A percentile compares a stretch with the other conserved stretches of the same genome.
phyloP scores from a whole-genome alignment of 30 jellyfish, hydroid and myxozoan genomes.

The Nemopilema nomurai region DNA sequence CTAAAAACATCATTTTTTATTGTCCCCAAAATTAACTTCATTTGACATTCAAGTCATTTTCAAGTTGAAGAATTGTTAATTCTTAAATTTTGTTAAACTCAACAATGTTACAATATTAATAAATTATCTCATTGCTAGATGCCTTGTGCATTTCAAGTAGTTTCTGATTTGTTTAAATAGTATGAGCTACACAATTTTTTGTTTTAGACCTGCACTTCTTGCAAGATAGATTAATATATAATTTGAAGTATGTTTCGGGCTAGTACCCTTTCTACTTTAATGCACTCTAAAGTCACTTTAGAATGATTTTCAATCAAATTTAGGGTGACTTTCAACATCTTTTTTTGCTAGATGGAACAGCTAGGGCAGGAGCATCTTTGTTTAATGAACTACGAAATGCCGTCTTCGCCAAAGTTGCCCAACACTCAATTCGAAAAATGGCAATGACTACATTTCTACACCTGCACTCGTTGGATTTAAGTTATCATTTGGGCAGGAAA shows the following conservation, averaged over 20 bases:
- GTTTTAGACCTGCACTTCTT: too few species aligned
- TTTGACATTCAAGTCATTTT: not conserved
- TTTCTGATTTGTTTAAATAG: not conserved
- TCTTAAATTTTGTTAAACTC: too few species aligned
- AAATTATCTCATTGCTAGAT: not conserved
- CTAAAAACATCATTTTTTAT: too few species aligned
- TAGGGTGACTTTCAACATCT: not conserved
- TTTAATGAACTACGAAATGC: slow-evolving; percentile 96
- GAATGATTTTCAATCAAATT: not conserved
- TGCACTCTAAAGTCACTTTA: too few species aligned
- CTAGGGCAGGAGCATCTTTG: slow-evolving; percentile 90
- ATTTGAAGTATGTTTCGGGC: too few species aligned
- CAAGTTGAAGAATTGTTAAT: not conserved
- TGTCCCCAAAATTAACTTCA: too few species aligned
- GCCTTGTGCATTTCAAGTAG: not conserved
- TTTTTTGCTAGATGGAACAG: slow-evolving; percentile 87
- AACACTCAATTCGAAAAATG: slow-evolving; percentile 86
- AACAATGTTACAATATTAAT: not conserved
- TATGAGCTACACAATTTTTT: not conserved
- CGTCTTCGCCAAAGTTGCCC: slow-evolving; percentile 97
- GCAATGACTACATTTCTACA: slow-evolving; percentile 87
- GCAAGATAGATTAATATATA: too few species aligned
- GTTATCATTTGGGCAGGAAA: slow-evolving; percentile 85
- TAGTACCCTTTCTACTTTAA: too few species aligned
- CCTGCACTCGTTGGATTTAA: slow-evolving; percentile 88